These are phyloP conservation scores for Drosophila lacicola DNA, from an alignment of 2,888 invertebrate species.

Conservation along the genomic window DNA sequence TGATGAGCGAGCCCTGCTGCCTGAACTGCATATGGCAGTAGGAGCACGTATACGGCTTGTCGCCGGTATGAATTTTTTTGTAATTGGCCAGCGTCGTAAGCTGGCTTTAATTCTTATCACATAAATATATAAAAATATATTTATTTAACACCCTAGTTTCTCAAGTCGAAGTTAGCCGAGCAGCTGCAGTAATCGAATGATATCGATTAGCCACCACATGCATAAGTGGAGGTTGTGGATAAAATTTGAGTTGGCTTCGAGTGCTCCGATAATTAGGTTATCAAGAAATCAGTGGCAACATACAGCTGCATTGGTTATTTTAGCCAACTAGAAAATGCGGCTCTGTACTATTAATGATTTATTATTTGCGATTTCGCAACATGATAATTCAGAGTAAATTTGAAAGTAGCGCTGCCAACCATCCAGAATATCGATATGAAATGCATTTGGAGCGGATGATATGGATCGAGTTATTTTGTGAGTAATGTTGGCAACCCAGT, in stretches of 20 bases:
- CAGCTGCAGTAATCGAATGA: constrained; percentile 23
- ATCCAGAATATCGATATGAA: neutral
- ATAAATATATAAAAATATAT: constrained; percentile 26
- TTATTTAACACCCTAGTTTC: constrained; percentile 23
- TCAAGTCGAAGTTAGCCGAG: constrained; percentile 24
- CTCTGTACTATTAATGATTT: too few species aligned
- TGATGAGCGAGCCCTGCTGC: constrained; percentile 39
- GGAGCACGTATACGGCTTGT: constrained; percentile 37
- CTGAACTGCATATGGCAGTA: constrained; percentile 37
- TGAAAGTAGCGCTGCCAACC: neutral
- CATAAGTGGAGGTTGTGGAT: constrained; percentile 4
- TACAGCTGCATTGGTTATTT: neutral
- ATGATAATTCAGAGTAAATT: neutral
- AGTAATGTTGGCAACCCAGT: constrained; percentile 11
- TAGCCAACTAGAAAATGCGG: too few species aligned
- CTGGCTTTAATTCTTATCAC: constrained; percentile 19
- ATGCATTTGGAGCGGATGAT: neutral
- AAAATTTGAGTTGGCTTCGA: neutral
- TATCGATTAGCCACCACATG: constrained; percentile 17
- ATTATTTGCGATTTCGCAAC: too few species aligned
- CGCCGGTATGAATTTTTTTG: constrained; percentile 34
- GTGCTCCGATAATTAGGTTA: neutral
- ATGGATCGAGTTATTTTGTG: neutral
- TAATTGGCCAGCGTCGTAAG: constrained; percentile 33
- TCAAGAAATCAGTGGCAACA: neutral